These are phyloP conservation scores for Heliconius ismenius DNA, from an alignment of 2,888 invertebrate genomes.

Conservation along the genomic window DNA sequence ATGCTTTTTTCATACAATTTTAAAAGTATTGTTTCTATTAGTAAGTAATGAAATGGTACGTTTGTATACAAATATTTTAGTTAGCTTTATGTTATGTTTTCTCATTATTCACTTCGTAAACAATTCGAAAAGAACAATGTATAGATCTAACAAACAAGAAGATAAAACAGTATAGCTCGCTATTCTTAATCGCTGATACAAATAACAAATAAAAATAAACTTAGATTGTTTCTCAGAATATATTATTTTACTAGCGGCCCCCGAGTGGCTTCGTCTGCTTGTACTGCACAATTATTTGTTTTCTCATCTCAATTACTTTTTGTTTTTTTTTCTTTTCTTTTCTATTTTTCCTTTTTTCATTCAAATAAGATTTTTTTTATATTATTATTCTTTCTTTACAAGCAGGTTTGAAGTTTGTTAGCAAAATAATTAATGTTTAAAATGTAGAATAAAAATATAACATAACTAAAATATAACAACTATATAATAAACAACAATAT, in stretches of 20 bases:
- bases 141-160: conserved; percentile 10
- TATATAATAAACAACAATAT: too few relatives aligned
- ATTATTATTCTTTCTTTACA: too few relatives aligned
- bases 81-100: conserved; percentile 4
- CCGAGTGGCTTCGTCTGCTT: too few relatives aligned
- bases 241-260: neutral
- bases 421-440: too few relatives aligned
- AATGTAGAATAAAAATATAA: too few relatives aligned
- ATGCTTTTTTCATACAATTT: neutral
- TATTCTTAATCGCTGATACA: conserved; percentile 10
- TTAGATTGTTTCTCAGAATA: neutral
- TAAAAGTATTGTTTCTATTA: neutral
- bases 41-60: neutral
- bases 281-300: too few relatives aligned
- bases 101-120: conserved; percentile 15
- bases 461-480: too few relatives aligned
- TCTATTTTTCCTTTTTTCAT: too few relatives aligned
- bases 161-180: conserved; percentile 16
- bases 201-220: conserved; percentile 5
- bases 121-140: conserved; percentile 11
- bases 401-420: too few relatives aligned
- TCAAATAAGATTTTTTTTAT: too few relatives aligned
- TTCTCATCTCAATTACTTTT: too few relatives aligned
- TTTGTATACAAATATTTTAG: neutral
- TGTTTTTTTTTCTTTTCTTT: too few relatives aligned